Base-by-base conservation (phyloP, 2,797 vertebrate genomes). In the Aulostomus chinensis region DNA sequence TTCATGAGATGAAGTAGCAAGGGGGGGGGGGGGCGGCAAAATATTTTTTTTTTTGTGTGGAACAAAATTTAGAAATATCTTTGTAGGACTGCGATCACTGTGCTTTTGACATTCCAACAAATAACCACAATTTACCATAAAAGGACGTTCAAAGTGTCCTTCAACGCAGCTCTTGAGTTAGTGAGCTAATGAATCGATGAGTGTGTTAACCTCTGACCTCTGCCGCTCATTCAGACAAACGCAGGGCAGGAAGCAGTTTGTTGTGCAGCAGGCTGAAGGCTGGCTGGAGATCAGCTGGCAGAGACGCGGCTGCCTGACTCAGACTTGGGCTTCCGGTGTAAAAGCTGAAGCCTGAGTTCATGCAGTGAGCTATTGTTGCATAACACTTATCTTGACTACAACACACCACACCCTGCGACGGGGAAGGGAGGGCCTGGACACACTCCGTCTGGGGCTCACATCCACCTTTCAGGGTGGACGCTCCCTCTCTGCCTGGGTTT, bases 351-450 rank as follows among this genome's bases (percentile, higher is more conserved):
- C 52, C 68, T 58, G 67, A 67, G 66, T 83, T 86, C 76, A 81
- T 78, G 67, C 68, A 68, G 74, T 73, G 68, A 85, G 64, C 58
- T 78, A 74, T 75, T 73, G 78, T 88, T 86, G 76, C 78, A 65
- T 86, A 88, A 88, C 71, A 78, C 70, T 86, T 80, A 85, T 88
- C 84, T 84, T 72, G 61, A 78, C 52, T 55, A 57, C 42, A 73
- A 59, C 55, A 56, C 61, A 71, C 86, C 85, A 85, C 85, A 76
- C 84, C 85, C 86, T 73, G 46, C 53, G 67, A 77, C 64, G 65
- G 51, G 59, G 64, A 73, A 68, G 29, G 40, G 65, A 76, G 72
- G 53, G 62, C 75, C 73, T 64, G 63, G 68, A 68, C 71, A 39
- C 51, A 61, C 64, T 73, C 57, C 56, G 80, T 79, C 73, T 86